Evolutionary conservation across 2,113 vertebrate genomes (phyloP).

Genomic region (Psittacara wagleri): DNA sequence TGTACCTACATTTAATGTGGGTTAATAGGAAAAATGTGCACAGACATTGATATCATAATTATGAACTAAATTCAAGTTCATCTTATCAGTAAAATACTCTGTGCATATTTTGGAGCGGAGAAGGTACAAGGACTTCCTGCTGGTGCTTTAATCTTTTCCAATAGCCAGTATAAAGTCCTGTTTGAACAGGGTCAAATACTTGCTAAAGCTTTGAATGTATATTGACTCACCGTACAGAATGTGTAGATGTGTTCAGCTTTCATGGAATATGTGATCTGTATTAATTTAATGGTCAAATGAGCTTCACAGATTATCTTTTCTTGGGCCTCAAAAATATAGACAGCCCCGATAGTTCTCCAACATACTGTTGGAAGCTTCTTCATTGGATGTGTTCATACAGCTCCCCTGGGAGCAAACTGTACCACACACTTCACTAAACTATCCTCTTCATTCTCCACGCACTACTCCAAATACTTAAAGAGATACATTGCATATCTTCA

Average conservation of each 20-base stretch:
- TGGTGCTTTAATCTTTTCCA: background rate
- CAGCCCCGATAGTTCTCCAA: accelerated
- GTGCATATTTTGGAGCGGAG: background rate
- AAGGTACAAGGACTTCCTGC: background rate
- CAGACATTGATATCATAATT: background rate
- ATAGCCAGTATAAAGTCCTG: background rate
- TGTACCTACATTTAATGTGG: background rate
- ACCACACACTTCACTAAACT: background rate
- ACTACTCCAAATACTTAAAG: background rate
- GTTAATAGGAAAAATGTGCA: constrained; percentile 46
- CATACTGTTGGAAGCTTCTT: background rate
- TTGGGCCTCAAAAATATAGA: background rate
- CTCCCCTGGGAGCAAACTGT: background rate
- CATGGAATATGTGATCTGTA: background rate
- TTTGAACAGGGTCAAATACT: background rate
- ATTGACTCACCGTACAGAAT: background rate
- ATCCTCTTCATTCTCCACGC: background rate
- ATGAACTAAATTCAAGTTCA: background rate
- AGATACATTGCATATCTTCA: background rate
- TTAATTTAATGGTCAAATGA: background rate
- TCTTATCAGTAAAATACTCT: background rate
- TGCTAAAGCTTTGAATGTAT: background rate
- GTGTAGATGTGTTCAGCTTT: background rate
- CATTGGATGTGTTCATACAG: background rate
- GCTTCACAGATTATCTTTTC: background rate